phyloP scores from a whole-genome alignment of 2,797 vertebrate genomes.

The Melanotaenia parkinsoni region DNA sequence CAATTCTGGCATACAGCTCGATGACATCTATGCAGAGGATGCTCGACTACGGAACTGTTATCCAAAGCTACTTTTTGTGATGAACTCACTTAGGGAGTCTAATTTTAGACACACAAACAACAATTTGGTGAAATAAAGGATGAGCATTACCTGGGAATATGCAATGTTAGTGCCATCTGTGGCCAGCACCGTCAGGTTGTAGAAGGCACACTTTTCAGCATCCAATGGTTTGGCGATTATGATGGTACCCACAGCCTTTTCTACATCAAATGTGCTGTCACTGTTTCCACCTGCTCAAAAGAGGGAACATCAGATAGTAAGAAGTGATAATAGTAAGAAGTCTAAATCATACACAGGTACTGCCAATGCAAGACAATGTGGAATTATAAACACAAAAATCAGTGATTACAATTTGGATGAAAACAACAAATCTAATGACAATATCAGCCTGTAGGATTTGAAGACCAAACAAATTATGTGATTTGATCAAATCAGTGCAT shows the following conservation, averaged over 20 bases:
- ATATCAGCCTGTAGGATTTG: neutral
- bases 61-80: too few relatives aligned
- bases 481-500: too few relatives aligned
- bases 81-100: too few relatives aligned
- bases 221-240: slow-evolving; percentile 94
- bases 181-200: slow-evolving; percentile 93
- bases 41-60: too few relatives aligned
- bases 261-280: slow-evolving; percentile 91
- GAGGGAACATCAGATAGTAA: slow-evolving; percentile 7
- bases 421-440: too few relatives aligned
- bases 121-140: neutral
- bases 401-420: too few relatives aligned
- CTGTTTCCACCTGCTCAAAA: slow-evolving; percentile 75
- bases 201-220: slow-evolving; percentile 91
- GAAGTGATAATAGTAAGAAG: neutral
- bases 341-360: slow-evolving; percentile 1
- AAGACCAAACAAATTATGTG: too few relatives aligned
- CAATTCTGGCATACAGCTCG: too few relatives aligned
- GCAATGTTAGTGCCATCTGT: slow-evolving; percentile 91
- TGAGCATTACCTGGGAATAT: slow-evolving; percentile 86
- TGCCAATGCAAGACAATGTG: too few relatives aligned
- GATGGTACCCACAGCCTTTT: slow-evolving; percentile 92
- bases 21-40: too few relatives aligned
- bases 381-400: too few relatives aligned
- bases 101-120: too few relatives aligned